These are phyloP conservation scores for Damaliscus lunatus DNA, from an alignment of 2,113 vertebrate species.

Conservation along the genomic window DNA sequence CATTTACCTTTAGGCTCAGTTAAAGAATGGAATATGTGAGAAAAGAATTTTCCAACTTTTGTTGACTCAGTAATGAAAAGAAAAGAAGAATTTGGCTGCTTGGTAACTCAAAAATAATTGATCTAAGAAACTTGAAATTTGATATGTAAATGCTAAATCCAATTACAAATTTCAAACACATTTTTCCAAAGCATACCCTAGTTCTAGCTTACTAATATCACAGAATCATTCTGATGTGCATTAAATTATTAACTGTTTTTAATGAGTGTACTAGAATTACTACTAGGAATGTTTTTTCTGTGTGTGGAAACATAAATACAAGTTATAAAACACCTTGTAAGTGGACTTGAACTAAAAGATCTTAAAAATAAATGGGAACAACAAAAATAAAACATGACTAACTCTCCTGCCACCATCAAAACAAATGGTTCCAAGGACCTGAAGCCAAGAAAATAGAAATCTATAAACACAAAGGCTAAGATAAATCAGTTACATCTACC, in stretches of 20 bases:
- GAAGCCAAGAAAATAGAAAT: conserved; percentile 47
- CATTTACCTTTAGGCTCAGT: conserved; percentile 47
- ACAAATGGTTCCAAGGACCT: conserved; percentile 43
- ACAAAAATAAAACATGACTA: conserved; percentile 55
- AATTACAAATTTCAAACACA: conserved; percentile 20
- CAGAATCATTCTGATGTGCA: neutral
- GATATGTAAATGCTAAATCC: neutral
- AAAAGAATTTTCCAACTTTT: conserved; percentile 60
- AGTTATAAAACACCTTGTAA: conserved; percentile 33
- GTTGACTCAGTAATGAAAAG: conserved; percentile 15
- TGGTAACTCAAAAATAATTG: conserved; percentile 24
- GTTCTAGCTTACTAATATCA: neutral
- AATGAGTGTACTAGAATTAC: neutral
- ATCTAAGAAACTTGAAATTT: conserved; percentile 34
- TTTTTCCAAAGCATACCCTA: neutral
- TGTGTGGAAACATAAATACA: neutral
- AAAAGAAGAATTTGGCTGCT: conserved; percentile 39
- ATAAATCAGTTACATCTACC: neutral
- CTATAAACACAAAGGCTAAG: conserved; percentile 35
- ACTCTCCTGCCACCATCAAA: conserved; percentile 38
- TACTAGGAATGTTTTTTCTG: neutral
- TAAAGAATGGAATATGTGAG: conserved; percentile 51
- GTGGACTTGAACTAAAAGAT: conserved; percentile 23
- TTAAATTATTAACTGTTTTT: neutral
- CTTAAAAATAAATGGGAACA: conserved; percentile 47